These are phyloP conservation scores for Rutpela maculata DNA, from an alignment of 2,888 invertebrate genomes.

Conservation along the genomic window DNA sequence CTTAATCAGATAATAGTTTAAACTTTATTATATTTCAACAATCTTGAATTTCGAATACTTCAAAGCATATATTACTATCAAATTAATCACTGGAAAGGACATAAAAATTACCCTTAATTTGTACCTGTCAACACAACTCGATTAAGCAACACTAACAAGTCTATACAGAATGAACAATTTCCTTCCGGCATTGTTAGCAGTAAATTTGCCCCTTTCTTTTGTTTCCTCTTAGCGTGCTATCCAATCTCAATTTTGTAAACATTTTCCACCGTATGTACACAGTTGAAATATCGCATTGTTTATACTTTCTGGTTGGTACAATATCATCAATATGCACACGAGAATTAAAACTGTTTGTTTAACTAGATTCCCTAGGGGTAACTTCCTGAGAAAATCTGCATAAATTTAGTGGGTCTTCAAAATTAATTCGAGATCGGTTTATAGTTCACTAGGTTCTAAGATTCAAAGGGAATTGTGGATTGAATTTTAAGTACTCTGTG, in stretches of 20 bases:
- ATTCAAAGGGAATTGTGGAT: constrained; percentile 61
- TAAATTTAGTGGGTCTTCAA: constrained; percentile 42
- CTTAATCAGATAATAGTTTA: constrained; percentile 29
- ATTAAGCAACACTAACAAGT: constrained; percentile 58
- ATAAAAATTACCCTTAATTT: constrained; percentile 59
- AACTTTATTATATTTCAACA: constrained; percentile 28
- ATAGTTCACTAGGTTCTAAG: constrained; percentile 56
- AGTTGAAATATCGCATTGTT: constrained; percentile 12
- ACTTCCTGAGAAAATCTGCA: constrained; percentile 42
- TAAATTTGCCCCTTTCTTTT: constrained; percentile 29
- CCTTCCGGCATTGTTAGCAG: constrained; percentile 28
- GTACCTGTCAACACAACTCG: constrained; percentile 57
- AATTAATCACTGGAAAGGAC: constrained; percentile 59
- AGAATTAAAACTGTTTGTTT: constrained; percentile 38
- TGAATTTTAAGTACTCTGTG: constrained; percentile 57
- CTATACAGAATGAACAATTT: constrained; percentile 46
- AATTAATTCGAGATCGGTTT: constrained; percentile 60
- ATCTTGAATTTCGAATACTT: constrained; percentile 42
- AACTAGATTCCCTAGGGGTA: constrained; percentile 36
- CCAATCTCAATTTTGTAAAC: constrained; percentile 10
- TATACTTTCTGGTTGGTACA: constrained; percentile 33
- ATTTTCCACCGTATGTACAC: constrained; percentile 8
- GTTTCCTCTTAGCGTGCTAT: constrained; percentile 13
- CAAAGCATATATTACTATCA: constrained; percentile 43
- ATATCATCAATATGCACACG: constrained; percentile 29